These are phyloP conservation scores for Melanotaenia maccullochi DNA, from an alignment of 2,797 vertebrate species.

Conservation along the genomic window DNA sequence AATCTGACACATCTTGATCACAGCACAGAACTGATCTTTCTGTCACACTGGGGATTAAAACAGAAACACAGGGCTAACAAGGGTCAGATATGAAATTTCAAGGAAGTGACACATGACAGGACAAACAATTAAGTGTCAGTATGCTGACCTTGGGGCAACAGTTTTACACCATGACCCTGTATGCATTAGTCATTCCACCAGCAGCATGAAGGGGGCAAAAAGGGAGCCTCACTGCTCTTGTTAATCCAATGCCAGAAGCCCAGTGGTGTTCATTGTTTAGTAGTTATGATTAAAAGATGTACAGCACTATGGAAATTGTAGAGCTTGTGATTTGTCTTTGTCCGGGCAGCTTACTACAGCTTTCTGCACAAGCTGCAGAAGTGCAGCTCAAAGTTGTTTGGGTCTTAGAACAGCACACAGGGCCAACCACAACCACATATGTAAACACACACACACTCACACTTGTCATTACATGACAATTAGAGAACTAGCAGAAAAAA, in stretches of 20 bases:
- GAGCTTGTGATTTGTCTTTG: conserved; percentile 73
- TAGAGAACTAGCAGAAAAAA: not conserved
- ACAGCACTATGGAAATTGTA: conserved; percentile 73
- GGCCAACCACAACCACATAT: not conserved
- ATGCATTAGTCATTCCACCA: conserved; percentile 76
- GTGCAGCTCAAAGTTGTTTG: conserved; percentile 34
- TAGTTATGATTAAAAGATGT: conserved; percentile 82
- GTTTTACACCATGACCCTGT: conserved; percentile 79
- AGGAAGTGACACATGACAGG: conserved; percentile 84
- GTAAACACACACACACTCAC: conserved; percentile 3
- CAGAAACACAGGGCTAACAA: conserved; percentile 76
- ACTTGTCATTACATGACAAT: conserved; percentile 1
- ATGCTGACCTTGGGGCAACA: conserved; percentile 78
- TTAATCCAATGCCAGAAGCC: conserved; percentile 53
- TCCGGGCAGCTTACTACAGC: conserved; percentile 61
- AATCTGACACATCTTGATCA: conserved; percentile 84
- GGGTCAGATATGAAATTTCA: conserved; percentile 83
- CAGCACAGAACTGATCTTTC: conserved; percentile 80
- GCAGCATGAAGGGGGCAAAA: conserved; percentile 49
- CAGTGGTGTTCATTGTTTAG: conserved; percentile 81
- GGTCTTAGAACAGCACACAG: conserved; percentile 25
- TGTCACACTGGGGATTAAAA: conserved; percentile 82
- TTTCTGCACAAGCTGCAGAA: conserved; percentile 46
- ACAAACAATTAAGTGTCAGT: conserved; percentile 84
- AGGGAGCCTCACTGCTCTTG: conserved; percentile 35